Conservation (phyloP, 2,797 vertebrate species). For the Tapirus indicus region DNA sequence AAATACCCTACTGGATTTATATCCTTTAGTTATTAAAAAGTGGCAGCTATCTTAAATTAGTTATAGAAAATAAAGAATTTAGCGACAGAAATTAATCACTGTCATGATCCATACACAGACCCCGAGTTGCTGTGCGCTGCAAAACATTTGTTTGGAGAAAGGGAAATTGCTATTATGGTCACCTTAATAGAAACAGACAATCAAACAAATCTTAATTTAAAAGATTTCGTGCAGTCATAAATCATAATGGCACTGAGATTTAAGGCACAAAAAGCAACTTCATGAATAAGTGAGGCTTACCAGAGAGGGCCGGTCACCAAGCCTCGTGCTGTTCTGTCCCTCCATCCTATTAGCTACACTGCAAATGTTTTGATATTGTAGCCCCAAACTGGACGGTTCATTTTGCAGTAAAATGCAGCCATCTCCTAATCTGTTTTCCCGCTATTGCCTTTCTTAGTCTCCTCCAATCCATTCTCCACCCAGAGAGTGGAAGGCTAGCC, state of each 20-base stretch:
- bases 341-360: conserved; percentile 18
- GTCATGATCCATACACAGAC: conserved; percentile 80
- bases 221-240: conserved; percentile 87
- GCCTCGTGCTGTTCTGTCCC: background rate
- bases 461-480: background rate
- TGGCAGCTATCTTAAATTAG: conserved; percentile 87
- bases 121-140: conserved; percentile 71
- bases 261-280: conserved; percentile 84
- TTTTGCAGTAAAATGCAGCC: conserved; percentile 24
- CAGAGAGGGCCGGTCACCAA: background rate
- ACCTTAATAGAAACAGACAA: conserved; percentile 90
- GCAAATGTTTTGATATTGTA: conserved; percentile 20
- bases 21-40: conserved; percentile 87
- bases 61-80: conserved; percentile 88
- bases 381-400: conserved; percentile 43
- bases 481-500: background rate
- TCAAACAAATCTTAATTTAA: conserved; percentile 91
- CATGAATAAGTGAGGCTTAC: conserved; percentile 79
- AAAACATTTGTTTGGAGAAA: conserved; percentile 89
- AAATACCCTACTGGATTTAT: conserved; percentile 85
- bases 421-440: conserved; percentile 52
- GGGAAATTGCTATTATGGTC: conserved; percentile 85
- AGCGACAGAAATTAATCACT: conserved; percentile 88
- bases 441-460: background rate
- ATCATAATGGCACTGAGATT: conserved; percentile 86